phyloP scores from a whole-genome alignment of 2,797 vertebrate species.

The Phoeniculus purpureus region DNA sequence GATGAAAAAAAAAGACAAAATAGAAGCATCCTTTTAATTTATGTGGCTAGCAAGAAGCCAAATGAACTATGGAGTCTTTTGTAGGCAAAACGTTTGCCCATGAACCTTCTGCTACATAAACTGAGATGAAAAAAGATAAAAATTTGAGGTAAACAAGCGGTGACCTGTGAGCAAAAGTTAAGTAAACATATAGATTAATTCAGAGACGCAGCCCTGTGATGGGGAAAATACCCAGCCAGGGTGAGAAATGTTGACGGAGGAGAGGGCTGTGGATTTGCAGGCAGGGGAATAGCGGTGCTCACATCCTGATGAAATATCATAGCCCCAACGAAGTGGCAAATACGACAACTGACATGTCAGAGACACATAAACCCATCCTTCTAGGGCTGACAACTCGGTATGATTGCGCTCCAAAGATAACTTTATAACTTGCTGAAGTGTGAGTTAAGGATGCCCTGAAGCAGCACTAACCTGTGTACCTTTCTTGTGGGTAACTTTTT shows the following conservation, averaged over 20 bases:
- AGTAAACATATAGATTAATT: not conserved
- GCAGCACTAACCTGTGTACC: slow-evolving; percentile 62
- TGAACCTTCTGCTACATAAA: slow-evolving; percentile 9
- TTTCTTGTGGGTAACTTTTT: slow-evolving; percentile 67
- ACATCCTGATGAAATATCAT: slow-evolving; percentile 57
- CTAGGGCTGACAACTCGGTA: slow-evolving; percentile 57
- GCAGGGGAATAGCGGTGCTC: slow-evolving; percentile 8
- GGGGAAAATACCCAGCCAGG: not conserved
- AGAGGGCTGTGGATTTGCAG: slow-evolving; percentile 25
- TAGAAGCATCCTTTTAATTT: not conserved
- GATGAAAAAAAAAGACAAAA: not conserved
- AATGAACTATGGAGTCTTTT: not conserved
- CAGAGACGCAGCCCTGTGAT: not conserved
- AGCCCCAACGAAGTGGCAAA: slow-evolving; percentile 61
- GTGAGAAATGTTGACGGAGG: slow-evolving; percentile 34
- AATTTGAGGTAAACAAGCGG: not conserved
- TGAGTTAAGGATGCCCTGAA: slow-evolving; percentile 69
- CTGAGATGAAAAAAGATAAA: slow-evolving; percentile 4
- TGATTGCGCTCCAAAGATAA: slow-evolving; percentile 74
- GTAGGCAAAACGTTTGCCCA: fast-evolving
- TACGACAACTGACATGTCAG: slow-evolving; percentile 55
- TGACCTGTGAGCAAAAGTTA: slow-evolving; percentile 34
- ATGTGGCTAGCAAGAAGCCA: fast-evolving
- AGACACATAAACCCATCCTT: slow-evolving; percentile 30
- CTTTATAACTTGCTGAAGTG: slow-evolving; percentile 73